These are phyloP conservation scores for cat (Felis catus) DNA, from an alignment of 2,113 vertebrate genomes.

Conservation along the genomic window DNA sequence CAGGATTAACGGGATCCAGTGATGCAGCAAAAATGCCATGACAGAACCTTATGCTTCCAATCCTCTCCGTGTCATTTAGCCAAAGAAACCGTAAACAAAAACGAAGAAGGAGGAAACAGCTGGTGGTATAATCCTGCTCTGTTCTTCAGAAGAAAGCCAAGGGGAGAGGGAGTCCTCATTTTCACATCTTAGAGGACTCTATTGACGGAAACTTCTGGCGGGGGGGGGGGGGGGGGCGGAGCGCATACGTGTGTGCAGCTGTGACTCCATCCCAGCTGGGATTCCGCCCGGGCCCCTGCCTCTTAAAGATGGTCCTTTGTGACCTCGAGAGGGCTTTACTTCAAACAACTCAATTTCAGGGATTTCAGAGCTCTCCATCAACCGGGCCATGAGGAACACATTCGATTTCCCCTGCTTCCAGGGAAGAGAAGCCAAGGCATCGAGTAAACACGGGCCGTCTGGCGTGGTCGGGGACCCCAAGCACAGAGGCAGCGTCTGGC, in stretches of 20 bases:
- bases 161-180: neutral
- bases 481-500: neutral
- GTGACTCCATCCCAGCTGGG: neutral
- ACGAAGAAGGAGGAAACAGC: slow-evolving; percentile 43
- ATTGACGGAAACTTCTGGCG: neutral
- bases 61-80: slow-evolving; percentile 35
- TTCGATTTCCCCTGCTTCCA: neutral
- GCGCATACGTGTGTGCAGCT: neutral
- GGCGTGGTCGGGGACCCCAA: neutral
- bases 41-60: slow-evolving; percentile 53
- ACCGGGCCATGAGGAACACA: neutral
- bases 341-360: slow-evolving; percentile 49
- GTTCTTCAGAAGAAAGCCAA: neutral
- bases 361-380: slow-evolving; percentile 50
- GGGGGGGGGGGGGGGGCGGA: too few relatives aligned
- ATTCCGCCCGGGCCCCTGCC: neutral
- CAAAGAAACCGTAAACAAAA: slow-evolving; percentile 67
- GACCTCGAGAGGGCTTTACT: neutral
- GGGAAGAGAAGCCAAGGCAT: neutral
- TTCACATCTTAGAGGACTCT: neutral
- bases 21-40: slow-evolving; percentile 67
- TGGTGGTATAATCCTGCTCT: slow-evolving; percentile 23
- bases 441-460: neutral
- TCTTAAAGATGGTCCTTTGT: neutral
- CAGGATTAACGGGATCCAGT: slow-evolving; percentile 62